Evolutionary conservation across 2,888 invertebrate species (phyloP).

Genomic region (Sicus ferrugineus): DNA sequence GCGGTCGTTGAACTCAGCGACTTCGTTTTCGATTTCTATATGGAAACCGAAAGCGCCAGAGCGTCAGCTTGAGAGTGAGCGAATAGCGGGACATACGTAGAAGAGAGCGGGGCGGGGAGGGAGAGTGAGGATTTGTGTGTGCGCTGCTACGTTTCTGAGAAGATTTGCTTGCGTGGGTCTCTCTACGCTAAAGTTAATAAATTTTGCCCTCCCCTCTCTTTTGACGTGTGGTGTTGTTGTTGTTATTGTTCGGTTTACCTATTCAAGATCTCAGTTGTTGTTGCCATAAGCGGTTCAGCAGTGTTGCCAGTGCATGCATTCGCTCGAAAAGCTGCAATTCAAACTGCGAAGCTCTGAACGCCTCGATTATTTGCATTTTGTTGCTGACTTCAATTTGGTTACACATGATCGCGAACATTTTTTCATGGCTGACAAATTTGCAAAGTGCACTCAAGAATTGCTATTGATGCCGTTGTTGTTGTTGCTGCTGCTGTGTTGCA

Average conservation of each 20-base stretch:
- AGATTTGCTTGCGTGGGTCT: constrained; percentile 6
- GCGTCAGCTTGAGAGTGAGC: constrained; percentile 6
- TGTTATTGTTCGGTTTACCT: too few species aligned
- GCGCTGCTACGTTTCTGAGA: not conserved
- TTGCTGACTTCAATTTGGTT: not conserved
- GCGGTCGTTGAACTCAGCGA: constrained; percentile 62
- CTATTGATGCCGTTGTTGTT: not conserved
- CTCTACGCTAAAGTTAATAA: too few species aligned
- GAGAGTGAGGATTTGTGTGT: not conserved
- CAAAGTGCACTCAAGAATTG: not conserved
- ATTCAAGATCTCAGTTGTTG: not conserved
- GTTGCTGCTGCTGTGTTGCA: not conserved
- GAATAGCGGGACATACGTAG: not conserved
- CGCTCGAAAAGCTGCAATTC: not conserved
- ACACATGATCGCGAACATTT: not conserved
- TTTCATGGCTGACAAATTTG: constrained; percentile 6
- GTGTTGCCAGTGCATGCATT: not conserved
- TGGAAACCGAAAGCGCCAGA: constrained; percentile 22
- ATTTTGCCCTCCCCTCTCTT: too few species aligned
- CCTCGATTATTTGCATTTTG: not conserved
- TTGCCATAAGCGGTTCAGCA: not conserved
- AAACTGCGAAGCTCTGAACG: not conserved
- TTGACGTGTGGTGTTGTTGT: too few species aligned
- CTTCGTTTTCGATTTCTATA: constrained; percentile 27
- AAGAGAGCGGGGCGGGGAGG: not conserved